phyloP scores from a whole-genome alignment of 2,888 invertebrate species.

The Augochlorella aurata region DNA sequence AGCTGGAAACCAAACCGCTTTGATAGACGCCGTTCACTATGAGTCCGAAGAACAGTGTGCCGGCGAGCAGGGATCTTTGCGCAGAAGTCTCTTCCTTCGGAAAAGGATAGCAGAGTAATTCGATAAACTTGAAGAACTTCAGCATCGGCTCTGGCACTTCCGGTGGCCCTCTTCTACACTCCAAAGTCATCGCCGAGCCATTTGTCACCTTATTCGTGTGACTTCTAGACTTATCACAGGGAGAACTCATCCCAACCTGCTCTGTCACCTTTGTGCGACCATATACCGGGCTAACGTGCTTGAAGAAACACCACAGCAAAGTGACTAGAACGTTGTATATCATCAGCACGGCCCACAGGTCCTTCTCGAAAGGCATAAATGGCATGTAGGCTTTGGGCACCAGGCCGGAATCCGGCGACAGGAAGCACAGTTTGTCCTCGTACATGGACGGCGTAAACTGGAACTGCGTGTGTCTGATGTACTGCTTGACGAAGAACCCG shows the following conservation, averaged over 20 bases:
- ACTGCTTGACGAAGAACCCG: slow-evolving; percentile 64
- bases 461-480: slow-evolving; percentile 41
- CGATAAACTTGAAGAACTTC: slow-evolving; percentile 47
- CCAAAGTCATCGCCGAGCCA: neutral
- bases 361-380: slow-evolving; percentile 62
- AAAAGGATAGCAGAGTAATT: slow-evolving; percentile 63
- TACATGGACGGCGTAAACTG: slow-evolving; percentile 62
- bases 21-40: slow-evolving; percentile 68
- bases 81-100: slow-evolving; percentile 46
- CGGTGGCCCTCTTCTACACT: slow-evolving; percentile 28
- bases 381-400: slow-evolving; percentile 70
- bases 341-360: slow-evolving; percentile 64
- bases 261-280: no score
- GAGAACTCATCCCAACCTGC: neutral
- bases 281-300: slow-evolving; percentile 21
- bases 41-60: slow-evolving; percentile 65
- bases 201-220: neutral
- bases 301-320: slow-evolving; percentile 62
- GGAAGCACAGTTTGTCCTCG: slow-evolving; percentile 69
- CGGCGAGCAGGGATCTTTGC: slow-evolving; percentile 62
- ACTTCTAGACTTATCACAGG: neutral
- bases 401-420: slow-evolving; percentile 59
- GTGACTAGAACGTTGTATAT: slow-evolving; percentile 61
- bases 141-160: slow-evolving; percentile 49
- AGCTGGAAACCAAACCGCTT: slow-evolving; percentile 66